These are phyloP conservation scores for Vandiemenella viatica DNA, from an alignment of 2,888 invertebrate species.

Conservation along the genomic window DNA sequence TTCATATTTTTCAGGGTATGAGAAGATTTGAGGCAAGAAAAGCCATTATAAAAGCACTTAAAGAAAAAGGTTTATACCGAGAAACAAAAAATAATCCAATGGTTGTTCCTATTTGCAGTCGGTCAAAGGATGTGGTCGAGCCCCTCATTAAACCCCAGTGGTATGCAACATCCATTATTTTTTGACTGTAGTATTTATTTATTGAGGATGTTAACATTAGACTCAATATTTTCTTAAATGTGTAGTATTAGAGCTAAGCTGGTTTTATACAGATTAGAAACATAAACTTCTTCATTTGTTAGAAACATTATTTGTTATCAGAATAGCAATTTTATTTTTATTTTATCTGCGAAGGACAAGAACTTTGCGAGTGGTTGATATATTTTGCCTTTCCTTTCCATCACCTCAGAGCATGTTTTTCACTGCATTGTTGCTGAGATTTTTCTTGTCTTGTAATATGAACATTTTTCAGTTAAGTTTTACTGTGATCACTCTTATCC, in stretches of 20 bases:
- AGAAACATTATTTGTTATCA: no score
- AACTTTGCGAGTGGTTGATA: no score
- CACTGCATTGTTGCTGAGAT: no score
- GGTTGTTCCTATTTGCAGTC: slow-evolving; percentile 90
- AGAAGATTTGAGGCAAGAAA: slow-evolving; percentile 82
- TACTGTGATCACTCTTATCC: no score
- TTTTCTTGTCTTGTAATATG: no score
- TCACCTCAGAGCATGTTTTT: no score
- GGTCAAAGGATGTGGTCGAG: slow-evolving; percentile 95
- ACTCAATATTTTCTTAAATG: not conserved
- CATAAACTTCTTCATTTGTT: no score
- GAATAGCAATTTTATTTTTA: no score
- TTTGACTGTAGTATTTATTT: slow-evolving; percentile 1
- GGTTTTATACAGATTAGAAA: not conserved
- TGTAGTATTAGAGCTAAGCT: not conserved
- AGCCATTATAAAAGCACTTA: slow-evolving; percentile 60
- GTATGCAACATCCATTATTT: slow-evolving; percentile 34
- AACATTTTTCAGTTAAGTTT: no score
- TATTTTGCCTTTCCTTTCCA: no score
- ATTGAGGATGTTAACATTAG: slow-evolving; percentile 24
- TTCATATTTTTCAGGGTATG: slow-evolving; percentile 52
- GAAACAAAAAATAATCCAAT: slow-evolving; percentile 82
- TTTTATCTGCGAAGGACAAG: no score
- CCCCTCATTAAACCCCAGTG: slow-evolving; percentile 93
- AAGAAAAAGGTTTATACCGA: slow-evolving; percentile 53